These are phyloP conservation scores for Seriola dumerili DNA, from an alignment of 2,113 vertebrate species.

Conservation along the genomic window DNA sequence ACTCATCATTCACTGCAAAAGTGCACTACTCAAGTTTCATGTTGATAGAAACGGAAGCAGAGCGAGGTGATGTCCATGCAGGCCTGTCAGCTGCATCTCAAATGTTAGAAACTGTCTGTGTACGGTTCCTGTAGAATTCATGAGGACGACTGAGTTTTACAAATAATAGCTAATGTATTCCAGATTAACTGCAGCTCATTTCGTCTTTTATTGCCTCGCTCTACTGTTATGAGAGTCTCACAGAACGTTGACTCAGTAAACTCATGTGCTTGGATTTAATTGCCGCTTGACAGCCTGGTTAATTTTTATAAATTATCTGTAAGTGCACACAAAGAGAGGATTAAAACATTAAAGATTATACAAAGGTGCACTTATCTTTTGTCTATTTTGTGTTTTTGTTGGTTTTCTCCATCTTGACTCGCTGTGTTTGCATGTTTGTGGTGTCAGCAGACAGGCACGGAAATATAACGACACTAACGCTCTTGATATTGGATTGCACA, in stretches of 20 bases:
- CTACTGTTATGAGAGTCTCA: conserved; percentile 26
- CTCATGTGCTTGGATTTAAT: conserved; percentile 1
- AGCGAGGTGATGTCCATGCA: conserved; percentile 11
- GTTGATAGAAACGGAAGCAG: background rate
- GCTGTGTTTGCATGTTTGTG: conserved; percentile 6
- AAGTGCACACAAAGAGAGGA: background rate
- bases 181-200: conserved; percentile 29
- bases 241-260: conserved; percentile 31
- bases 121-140: background rate
- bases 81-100: conserved; percentile 39
- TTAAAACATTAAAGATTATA: background rate
- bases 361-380: background rate
- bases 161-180: conserved; percentile 7
- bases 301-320: conserved; percentile 14
- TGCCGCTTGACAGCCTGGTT: conserved; percentile 11
- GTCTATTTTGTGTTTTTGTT: background rate
- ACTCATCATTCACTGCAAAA: conserved; percentile 13
- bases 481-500: background rate
- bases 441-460: background rate
- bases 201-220: conserved; percentile 18
- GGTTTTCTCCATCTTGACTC: background rate
- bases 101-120: conserved; percentile 8
- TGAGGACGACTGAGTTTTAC: background rate
- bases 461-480: background rate
- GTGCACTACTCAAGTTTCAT: background rate